Conservation (phyloP, 2,888 invertebrate species). For the Eupsilia transversa region DNA sequence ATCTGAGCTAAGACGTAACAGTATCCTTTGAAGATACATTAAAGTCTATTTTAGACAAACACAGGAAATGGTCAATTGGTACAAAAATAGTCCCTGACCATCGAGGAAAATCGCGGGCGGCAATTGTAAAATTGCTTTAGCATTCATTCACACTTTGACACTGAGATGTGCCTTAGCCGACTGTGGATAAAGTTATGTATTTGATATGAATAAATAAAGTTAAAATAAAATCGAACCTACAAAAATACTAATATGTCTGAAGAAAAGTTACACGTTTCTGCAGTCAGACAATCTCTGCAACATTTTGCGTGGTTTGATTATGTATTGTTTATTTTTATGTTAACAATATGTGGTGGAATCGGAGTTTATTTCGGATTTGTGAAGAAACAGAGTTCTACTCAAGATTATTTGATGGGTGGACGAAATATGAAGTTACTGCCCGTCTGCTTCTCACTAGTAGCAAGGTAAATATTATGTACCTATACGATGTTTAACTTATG, state of each 20-base stretch:
- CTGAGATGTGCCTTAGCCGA: constrained; percentile 39
- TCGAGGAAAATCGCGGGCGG: constrained; percentile 79
- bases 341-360: constrained; percentile 93
- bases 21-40: constrained; percentile 39
- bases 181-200: constrained; percentile 12
- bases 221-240: background rate
- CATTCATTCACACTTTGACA: constrained; percentile 63
- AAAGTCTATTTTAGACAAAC: constrained; percentile 64
- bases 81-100: constrained; percentile 78
- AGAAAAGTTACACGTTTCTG: constrained; percentile 74
- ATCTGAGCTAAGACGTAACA: constrained; percentile 8
- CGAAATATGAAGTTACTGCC: constrained; percentile 95
- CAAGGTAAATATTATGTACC: constrained; percentile 91
- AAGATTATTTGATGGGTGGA: constrained; percentile 95
- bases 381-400: constrained; percentile 90
- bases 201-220: constrained; percentile 8
- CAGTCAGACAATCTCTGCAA: constrained; percentile 78
- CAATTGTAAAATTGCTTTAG: constrained; percentile 83
- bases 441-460: constrained; percentile 95
- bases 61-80: constrained; percentile 80
- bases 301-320: constrained; percentile 92
- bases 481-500: background rate
- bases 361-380: constrained; percentile 95
- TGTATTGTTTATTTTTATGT: constrained; percentile 92
- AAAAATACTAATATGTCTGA: constrained; percentile 62